phyloP scores from a whole-genome alignment of 2,888 invertebrate species.

The Eumacrocentrus americanus region DNA sequence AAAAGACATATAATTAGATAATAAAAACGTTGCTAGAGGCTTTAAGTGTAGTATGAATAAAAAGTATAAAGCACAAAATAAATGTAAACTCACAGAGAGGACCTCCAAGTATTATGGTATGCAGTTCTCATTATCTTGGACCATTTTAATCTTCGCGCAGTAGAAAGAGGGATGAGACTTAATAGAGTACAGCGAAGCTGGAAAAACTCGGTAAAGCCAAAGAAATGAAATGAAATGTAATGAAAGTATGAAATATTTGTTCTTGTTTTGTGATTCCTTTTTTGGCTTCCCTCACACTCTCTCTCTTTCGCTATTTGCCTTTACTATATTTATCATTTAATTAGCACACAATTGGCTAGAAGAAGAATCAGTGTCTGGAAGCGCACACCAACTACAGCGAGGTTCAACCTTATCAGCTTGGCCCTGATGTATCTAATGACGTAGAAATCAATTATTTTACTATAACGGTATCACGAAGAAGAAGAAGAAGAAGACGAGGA shows the following conservation, averaged over 20 bases:
- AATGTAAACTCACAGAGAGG: not conserved
- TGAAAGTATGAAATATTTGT: slow-evolving; percentile 51
- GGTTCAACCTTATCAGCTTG: slow-evolving; percentile 22
- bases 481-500: slow-evolving; percentile 21
- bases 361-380: slow-evolving; percentile 14
- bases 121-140: slow-evolving; percentile 51
- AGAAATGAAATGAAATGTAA: slow-evolving; percentile 50
- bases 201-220: slow-evolving; percentile 30
- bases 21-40: too few relatives aligned
- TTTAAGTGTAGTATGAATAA: not conserved
- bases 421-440: slow-evolving; percentile 29
- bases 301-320: too few relatives aligned
- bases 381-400: slow-evolving; percentile 9
- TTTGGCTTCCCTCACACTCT: too few relatives aligned
- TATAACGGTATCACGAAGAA: slow-evolving; percentile 22
- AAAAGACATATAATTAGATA: too few relatives aligned
- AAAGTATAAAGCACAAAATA: not conserved
- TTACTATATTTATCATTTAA: slow-evolving; percentile 19
- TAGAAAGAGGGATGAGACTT: slow-evolving; percentile 42
- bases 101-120: slow-evolving; percentile 33
- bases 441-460: slow-evolving; percentile 31
- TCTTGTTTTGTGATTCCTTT: slow-evolving; percentile 29
- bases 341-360: slow-evolving; percentile 5
- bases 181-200: slow-evolving; percentile 20
- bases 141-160: slow-evolving; percentile 50